Conservation (phyloP, 2,797 vertebrate species). For the Oreochromis grahami region DNA sequence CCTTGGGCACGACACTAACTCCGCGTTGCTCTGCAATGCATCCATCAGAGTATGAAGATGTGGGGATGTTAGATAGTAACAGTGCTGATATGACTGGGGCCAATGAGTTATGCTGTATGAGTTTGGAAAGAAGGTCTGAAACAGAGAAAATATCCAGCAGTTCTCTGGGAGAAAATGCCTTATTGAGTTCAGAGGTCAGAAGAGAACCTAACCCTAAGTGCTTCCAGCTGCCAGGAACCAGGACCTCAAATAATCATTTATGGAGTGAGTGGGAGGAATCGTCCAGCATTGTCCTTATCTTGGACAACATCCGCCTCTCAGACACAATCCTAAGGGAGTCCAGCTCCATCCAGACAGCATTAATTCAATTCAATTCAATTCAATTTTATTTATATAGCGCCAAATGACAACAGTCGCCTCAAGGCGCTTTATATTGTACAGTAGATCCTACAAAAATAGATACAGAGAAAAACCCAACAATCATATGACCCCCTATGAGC, state of each 20-base stretch:
- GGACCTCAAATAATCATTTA: background rate
- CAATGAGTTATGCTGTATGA: background rate
- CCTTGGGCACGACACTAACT: background rate
- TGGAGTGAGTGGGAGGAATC: background rate
- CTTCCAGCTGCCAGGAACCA: background rate
- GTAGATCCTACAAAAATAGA: no score
- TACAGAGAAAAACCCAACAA: no score
- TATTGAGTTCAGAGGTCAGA: background rate
- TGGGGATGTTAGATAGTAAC: background rate
- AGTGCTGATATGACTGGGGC: background rate
- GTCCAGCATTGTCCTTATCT: background rate
- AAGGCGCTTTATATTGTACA: no score
- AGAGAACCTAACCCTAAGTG: background rate
- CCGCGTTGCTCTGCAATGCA: background rate
- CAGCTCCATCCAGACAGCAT: background rate
- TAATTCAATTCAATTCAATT: no score
- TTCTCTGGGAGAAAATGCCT: background rate
- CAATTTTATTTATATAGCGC: no score
- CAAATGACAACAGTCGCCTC: no score
- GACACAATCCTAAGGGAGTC: background rate
- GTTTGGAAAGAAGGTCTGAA: background rate
- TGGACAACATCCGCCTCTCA: background rate
- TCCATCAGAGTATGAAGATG: background rate
- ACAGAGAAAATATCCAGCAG: background rate
- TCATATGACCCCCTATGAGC: no score